phyloP scores from a whole-genome alignment of 2,797 vertebrate species.

The Protonibea diacanthus region DNA sequence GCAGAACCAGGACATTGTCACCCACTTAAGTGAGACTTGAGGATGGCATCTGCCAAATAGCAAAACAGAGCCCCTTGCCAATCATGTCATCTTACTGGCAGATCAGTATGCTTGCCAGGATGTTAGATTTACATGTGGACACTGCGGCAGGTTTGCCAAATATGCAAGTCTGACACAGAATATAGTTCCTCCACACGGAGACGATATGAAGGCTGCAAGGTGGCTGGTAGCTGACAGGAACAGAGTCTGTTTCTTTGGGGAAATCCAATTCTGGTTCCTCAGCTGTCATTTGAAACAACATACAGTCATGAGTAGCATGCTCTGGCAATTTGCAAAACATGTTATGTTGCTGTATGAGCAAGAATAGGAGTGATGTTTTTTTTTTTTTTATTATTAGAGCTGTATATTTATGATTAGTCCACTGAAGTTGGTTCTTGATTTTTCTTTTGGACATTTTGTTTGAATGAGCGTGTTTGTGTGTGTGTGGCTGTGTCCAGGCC shows the following conservation, averaged over 20 bases:
- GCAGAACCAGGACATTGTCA: constrained; percentile 54
- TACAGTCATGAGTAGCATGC: background rate
- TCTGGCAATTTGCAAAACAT: constrained; percentile 20
- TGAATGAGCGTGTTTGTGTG: constrained; percentile 31
- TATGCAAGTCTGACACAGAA: constrained; percentile 57
- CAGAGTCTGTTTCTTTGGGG: constrained; percentile 17
- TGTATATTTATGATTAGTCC: constrained; percentile 59
- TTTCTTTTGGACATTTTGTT: constrained; percentile 35
- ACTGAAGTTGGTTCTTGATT: constrained; percentile 59
- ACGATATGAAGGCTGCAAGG: constrained; percentile 26
- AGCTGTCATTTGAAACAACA: constrained; percentile 43
- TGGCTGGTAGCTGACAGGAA: constrained; percentile 36
- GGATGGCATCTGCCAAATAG: constrained; percentile 66
- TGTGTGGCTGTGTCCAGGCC: constrained; percentile 57
- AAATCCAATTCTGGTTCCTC: constrained; percentile 38
- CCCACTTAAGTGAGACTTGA: constrained; percentile 59
- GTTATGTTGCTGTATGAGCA: constrained; percentile 3
- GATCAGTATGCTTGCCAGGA: constrained; percentile 67
- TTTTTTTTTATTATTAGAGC: constrained; percentile 50
- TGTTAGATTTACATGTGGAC: constrained; percentile 72
- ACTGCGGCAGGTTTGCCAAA: constrained; percentile 69
- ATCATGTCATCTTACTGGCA: constrained; percentile 76
- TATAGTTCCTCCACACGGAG: constrained; percentile 49
- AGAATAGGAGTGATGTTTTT: constrained; percentile 22
- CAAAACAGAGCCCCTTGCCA: constrained; percentile 65